phyloP scores from a whole-genome alignment of 2,888 invertebrate species.

The Lasioglossum figueresi region DNA sequence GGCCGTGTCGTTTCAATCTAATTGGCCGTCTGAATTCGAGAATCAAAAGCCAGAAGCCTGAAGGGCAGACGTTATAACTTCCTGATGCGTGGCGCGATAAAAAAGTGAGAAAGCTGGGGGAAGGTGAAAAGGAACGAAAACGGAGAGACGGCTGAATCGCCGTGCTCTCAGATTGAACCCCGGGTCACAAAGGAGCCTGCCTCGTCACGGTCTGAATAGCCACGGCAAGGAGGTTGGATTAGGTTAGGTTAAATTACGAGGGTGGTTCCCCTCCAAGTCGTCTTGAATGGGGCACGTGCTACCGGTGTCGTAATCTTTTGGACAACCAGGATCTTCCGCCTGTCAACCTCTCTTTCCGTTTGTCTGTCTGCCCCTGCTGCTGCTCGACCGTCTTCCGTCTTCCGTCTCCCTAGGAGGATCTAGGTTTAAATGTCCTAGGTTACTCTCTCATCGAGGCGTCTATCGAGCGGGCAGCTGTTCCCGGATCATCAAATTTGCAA shows the following conservation, averaged over 20 bases:
- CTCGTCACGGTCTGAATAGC: conserved; percentile 77
- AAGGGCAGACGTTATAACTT: conserved; percentile 70
- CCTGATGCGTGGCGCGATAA: conserved; percentile 73
- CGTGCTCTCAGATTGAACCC: conserved; percentile 60
- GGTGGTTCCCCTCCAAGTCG: conserved; percentile 71
- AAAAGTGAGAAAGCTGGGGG: conserved; percentile 62
- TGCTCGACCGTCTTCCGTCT: conserved; percentile 51
- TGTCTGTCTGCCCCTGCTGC: conserved; percentile 56
- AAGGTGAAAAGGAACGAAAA: conserved; percentile 27
- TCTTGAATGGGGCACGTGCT: conserved; percentile 82
- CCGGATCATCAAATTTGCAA: conserved; percentile 75
- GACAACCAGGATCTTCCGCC: conserved; percentile 59
- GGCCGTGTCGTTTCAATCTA: conserved; percentile 34
- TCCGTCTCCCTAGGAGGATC: conserved; percentile 52
- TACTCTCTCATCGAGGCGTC: conserved; percentile 60
- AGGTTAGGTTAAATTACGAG: conserved; percentile 78
- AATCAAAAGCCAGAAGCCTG: conserved; percentile 51
- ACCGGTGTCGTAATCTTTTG: conserved; percentile 71
- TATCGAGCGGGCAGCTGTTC: conserved; percentile 73
- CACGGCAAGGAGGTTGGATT: conserved; percentile 73
- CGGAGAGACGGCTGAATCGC: conserved; percentile 65
- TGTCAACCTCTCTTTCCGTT: conserved; percentile 62
- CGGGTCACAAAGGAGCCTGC: conserved; percentile 71
- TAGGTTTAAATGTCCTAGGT: conserved; percentile 66
- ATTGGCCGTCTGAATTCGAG: conserved; percentile 57